Base-by-base conservation (phyloP, 1,140 invertebrate species). In the Zophobas morio region DNA sequence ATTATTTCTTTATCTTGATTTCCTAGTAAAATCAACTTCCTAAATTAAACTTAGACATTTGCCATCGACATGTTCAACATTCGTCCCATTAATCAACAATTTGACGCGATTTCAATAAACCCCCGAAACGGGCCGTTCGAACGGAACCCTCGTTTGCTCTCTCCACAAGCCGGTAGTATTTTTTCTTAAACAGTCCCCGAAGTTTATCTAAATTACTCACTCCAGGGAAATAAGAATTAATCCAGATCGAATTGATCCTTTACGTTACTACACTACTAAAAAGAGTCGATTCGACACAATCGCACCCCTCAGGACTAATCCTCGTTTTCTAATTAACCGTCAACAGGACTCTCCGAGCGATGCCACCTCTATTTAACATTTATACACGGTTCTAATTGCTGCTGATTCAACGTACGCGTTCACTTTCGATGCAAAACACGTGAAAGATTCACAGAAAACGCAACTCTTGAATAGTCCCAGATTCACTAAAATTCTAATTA, bases 1-100 rank as follows among this genome's bases (percentile, higher is more conserved):
- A 72, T 72, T 72, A 53, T 51, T 53, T 72, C 51, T 73, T 73
- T 73, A 73, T 73, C 71, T 73, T 53, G 49, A 73, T 73, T 73
- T 42, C 49, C 54, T 56, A 73, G 33, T 36, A 73, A 73, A 53
- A 72, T 53, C 51, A 54, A 72, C 51, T 72, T 53, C 51, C 70
- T 53, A 72, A 72, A 66, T 66, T 66, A 66, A 66, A 66, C 60
- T 33, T 37, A 36, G 39, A 66, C 60, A 66, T 66, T 66, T 66
- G 37, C 60, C 60, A 66, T 66, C 60, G 60, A 66, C 60, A 33
- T 42, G 60, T 66, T 33, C 37, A 66, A 66, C 42, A 66, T 40
- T 33, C 39, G 6, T n/a, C 35, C 60, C 60, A 66, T 66, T 66
- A 66, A 66, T 66, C 60, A 66, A 42, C 60, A 66, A 66, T 66